Evolutionary conservation across 1,140 invertebrate genomes (phyloP).

Genomic region (Lordiphosa collinella): DNA sequence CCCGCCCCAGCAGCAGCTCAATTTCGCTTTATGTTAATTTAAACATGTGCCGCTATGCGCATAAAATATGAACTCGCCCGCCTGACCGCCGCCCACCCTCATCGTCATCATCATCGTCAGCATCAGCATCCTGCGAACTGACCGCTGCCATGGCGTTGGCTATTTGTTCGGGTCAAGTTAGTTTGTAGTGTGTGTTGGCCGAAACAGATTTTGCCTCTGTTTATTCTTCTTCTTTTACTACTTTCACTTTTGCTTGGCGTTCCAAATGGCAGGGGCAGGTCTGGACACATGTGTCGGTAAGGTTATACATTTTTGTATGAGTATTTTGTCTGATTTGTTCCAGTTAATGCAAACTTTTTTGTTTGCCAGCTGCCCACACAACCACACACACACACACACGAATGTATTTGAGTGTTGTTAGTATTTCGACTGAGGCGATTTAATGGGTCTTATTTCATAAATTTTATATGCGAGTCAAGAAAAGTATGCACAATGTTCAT

Average conservation of each 20-base stretch:
- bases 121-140: conserved; percentile 7
- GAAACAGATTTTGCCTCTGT: conserved; percentile 34
- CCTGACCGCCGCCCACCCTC: background rate
- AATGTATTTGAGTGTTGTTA: conserved; percentile 22
- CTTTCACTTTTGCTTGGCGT: background rate
- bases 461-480: conserved; percentile 25
- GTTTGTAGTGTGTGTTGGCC: conserved; percentile 42
- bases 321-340: conserved; percentile 51
- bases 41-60: conserved; percentile 77
- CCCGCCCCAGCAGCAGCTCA: conserved; percentile 61
- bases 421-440: conserved; percentile 50
- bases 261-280: conserved; percentile 18
- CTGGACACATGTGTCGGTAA: conserved; percentile 57
- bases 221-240: conserved; percentile 32
- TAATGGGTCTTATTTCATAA: conserved; percentile 54
- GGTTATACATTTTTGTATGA: conserved; percentile 30
- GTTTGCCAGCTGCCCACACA: conserved; percentile 25
- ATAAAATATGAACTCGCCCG: conserved; percentile 67
- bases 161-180: conserved; percentile 71
- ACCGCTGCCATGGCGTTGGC: conserved; percentile 25
- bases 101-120: conserved; percentile 7
- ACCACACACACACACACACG: conserved; percentile 10
- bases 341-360: conserved; percentile 57
- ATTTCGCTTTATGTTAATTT: conserved; percentile 78
- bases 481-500: too few species aligned